phyloP scores from a whole-genome alignment of 2,113 vertebrate species.

The Periophthalmus modestus region DNA sequence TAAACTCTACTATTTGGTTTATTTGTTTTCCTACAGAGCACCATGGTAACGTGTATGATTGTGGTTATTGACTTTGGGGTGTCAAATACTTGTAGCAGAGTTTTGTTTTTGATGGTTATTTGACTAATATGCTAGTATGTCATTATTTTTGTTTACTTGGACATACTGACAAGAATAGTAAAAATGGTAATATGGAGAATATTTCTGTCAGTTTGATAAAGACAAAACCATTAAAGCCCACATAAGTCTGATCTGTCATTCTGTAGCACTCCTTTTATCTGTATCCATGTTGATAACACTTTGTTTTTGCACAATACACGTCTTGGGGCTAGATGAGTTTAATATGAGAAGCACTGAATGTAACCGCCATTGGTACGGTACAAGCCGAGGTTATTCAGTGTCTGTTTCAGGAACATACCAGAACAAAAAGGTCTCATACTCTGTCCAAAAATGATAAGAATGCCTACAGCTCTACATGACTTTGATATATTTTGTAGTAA shows the following conservation, averaged over 20 bases:
- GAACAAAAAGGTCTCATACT: constrained; percentile 51
- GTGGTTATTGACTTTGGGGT: neutral
- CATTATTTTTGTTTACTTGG: neutral
- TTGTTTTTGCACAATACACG: neutral
- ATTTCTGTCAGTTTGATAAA: neutral
- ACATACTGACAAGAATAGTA: neutral
- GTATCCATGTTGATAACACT: neutral
- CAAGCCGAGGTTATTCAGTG: constrained; percentile 30
- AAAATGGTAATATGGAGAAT: neutral
- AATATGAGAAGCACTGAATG: constrained; percentile 26
- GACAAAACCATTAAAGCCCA: neutral
- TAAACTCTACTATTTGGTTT: too few species aligned
- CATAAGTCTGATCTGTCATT: too few species aligned
- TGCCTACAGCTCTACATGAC: constrained; percentile 26
- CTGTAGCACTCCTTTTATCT: neutral
- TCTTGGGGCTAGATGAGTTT: neutral
- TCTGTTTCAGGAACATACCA: constrained; percentile 42
- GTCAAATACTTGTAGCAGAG: neutral
- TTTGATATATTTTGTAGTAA: constrained; percentile 26
- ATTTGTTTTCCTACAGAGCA: too few species aligned
- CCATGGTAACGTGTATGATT: neutral
- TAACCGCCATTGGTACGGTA: constrained; percentile 44
- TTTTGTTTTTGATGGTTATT: neutral
- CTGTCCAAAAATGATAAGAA: constrained; percentile 50
- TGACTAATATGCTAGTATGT: neutral